Percentiles rank a stretch among this genome's conserved stretches.
Evolutionary conservation across 1,140 invertebrate species (phyloP).

Genomic region (Caenorhabditis briggsae): DNA sequence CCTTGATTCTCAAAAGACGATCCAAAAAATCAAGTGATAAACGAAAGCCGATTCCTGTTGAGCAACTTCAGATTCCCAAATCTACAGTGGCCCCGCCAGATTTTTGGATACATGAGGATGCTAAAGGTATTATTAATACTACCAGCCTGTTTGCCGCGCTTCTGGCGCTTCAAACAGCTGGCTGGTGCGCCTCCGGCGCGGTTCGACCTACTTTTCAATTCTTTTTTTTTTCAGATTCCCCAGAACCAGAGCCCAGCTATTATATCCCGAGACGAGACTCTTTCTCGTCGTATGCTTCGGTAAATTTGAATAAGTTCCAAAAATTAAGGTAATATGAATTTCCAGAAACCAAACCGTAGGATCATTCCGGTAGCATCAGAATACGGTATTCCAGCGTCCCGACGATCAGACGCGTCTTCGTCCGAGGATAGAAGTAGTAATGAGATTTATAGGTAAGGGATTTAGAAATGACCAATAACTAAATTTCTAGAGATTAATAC

Average conservation of each 20-base stretch:
- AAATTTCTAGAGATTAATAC: no score
- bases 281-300: constrained; percentile 51
- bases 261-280: constrained; percentile 20
- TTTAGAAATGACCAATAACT: not conserved
- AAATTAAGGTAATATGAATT: not conserved
- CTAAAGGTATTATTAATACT: not conserved
- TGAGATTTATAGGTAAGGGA: constrained; percentile 40
- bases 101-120: constrained; percentile 55
- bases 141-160: no score
- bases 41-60: not conserved
- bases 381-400: constrained; percentile 24
- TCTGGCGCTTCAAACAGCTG: no score
- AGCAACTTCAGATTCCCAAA: constrained; percentile 28
- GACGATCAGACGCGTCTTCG: constrained; percentile 33
- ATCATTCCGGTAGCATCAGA: constrained; percentile 42
- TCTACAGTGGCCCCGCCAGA: constrained; percentile 17
- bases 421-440: constrained; percentile 34
- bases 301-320: not conserved
- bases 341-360: constrained; percentile 48
- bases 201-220: not conserved
- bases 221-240: not conserved
- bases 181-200: no score
- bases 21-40: constrained; percentile 3
- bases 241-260: not conserved
- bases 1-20: not conserved